Conservation (phyloP, 2,113 vertebrate genomes). For the Python bivittatus region DNA sequence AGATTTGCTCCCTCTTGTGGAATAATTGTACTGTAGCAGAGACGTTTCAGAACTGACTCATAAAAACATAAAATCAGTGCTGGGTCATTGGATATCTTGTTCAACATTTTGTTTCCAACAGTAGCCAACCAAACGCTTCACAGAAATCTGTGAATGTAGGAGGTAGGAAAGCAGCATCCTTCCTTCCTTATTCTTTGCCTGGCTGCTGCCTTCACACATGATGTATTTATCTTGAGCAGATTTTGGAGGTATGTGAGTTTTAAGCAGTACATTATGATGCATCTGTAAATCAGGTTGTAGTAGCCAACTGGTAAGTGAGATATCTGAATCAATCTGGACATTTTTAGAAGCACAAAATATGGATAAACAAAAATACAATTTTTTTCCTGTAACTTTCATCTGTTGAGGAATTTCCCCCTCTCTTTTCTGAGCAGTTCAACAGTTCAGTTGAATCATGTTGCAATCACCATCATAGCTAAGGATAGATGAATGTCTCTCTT, state of each 20-base stretch:
- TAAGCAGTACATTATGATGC: background rate
- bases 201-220: too few species aligned
- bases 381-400: background rate
- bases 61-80: background rate
- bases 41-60: background rate
- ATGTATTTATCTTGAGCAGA: too few species aligned
- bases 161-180: background rate
- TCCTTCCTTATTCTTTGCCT: background rate
- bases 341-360: background rate
- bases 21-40: background rate
- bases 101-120: background rate
- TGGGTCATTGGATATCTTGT: background rate
- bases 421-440: background rate
- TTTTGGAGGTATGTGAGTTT: background rate
- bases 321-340: background rate
- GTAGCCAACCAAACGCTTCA: background rate
- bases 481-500: background rate
- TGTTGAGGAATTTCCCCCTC: background rate
- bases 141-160: background rate
- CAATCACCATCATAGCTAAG: background rate
- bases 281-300: background rate
- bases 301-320: background rate
- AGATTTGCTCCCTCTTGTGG: constrained; percentile 22
- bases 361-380: background rate
- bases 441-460: background rate